phyloP scores from a whole-genome alignment of 2,113 vertebrate genomes.

The Vulpes lagopus region DNA sequence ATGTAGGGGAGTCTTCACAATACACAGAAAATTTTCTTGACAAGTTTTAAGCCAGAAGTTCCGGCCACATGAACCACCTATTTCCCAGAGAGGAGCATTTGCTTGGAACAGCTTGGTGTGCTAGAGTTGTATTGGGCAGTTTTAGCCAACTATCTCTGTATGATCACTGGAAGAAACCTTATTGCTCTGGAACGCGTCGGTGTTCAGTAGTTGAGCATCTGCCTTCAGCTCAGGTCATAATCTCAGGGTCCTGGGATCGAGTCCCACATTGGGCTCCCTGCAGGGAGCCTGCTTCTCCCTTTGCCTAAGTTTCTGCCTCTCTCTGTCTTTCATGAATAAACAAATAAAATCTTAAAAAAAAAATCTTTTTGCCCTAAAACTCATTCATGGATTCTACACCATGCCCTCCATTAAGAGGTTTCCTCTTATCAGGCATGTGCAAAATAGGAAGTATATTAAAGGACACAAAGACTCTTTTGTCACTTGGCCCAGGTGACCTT shows the following conservation, averaged over 20 bases:
- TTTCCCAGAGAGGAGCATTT: background rate
- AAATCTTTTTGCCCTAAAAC: background rate
- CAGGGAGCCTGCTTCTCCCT: too few species aligned
- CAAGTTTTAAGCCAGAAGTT: constrained; percentile 1
- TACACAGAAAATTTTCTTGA: background rate
- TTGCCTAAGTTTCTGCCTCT: too few species aligned
- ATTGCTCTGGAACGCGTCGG: too few species aligned
- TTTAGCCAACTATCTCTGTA: background rate
- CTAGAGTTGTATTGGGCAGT: background rate
- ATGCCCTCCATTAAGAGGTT: background rate
- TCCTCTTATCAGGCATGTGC: background rate
- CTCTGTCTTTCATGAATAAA: too few species aligned
- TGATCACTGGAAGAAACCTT: background rate
- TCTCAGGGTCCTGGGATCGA: too few species aligned
- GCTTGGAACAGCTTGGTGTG: background rate
- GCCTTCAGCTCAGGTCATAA: too few species aligned
- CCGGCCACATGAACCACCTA: background rate
- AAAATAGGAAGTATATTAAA: background rate
- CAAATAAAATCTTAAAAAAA: too few species aligned
- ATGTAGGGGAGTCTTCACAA: background rate
- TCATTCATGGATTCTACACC: background rate
- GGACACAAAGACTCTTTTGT: background rate
- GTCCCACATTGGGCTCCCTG: too few species aligned
- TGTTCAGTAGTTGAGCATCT: too few species aligned
- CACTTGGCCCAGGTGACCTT: background rate